A percentile compares a stretch with the other conserved stretches of the same genome.
phyloP scores from a whole-genome alignment of 1,140 invertebrate species.

The Plectrocnemia conspersa region DNA sequence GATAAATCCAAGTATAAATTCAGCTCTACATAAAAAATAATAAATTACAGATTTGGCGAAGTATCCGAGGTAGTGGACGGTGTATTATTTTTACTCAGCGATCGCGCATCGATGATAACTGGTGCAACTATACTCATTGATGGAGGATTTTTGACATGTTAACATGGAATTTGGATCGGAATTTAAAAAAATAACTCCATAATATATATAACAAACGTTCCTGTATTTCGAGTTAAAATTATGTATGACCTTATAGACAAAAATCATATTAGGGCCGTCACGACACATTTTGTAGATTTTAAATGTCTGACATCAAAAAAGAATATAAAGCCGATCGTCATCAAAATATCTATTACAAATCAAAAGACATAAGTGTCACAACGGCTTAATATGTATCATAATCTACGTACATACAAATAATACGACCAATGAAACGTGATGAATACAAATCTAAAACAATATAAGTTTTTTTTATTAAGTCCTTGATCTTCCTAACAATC shows the following conservation, averaged over 20 bases:
- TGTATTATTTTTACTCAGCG: constrained; percentile 72
- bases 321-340: background rate
- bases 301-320: constrained; percentile 3
- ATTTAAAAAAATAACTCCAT: constrained; percentile 2
- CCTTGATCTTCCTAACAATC: too few species aligned
- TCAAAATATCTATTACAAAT: constrained; percentile 1
- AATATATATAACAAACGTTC: constrained; percentile 31
- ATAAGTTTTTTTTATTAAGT: too few species aligned
- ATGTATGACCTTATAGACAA: constrained; percentile 32
- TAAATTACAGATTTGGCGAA: constrained; percentile 57
- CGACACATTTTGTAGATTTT: constrained; percentile 13
- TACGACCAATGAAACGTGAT: constrained; percentile 15
- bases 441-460: too few species aligned
- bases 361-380: background rate
- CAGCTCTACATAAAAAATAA: constrained; percentile 11
- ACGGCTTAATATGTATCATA: constrained; percentile 19
- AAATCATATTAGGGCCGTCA: constrained; percentile 29
- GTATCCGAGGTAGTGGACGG: constrained; percentile 74
- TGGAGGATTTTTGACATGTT: constrained; percentile 58
- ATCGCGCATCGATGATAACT: constrained; percentile 72
- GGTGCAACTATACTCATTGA: constrained; percentile 70
- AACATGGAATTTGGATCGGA: too few species aligned
- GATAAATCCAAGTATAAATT: too few species aligned
- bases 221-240: constrained; percentile 32
- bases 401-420: constrained; percentile 21